phyloP scores from a whole-genome alignment of 2,888 invertebrate genomes.

The Gibbula magus region DNA sequence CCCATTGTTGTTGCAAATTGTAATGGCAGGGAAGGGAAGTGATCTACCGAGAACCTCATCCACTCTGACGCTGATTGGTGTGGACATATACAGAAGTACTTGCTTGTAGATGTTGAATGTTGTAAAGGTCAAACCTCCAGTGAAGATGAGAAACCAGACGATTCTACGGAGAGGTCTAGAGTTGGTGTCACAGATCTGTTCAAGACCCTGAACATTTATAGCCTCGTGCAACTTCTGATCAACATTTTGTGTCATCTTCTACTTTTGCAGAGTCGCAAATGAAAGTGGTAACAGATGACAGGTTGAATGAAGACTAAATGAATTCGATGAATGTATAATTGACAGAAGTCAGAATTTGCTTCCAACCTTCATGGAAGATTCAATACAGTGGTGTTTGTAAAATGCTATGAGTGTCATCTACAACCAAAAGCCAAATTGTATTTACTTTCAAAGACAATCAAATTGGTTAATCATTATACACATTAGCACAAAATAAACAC shows the following conservation, averaged over 20 bases:
- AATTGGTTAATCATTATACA: no score
- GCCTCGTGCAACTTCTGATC: background rate
- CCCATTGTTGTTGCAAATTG: background rate
- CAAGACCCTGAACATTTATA: background rate
- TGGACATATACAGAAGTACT: background rate
- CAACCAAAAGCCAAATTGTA: no score
- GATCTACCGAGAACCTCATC: background rate
- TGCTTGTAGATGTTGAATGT: slow-evolving; percentile 2
- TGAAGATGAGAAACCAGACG: background rate
- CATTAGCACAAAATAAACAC: no score
- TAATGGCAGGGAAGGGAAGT: background rate
- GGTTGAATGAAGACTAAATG: no score
- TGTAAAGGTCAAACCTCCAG: background rate
- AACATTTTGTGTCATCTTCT: background rate
- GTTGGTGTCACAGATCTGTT: background rate
- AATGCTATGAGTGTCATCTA: no score
- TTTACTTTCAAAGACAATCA: no score
- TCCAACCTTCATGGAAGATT: no score
- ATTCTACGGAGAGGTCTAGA: background rate
- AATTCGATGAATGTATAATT: no score
- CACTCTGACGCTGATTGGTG: background rate
- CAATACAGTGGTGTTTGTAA: no score
- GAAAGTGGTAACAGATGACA: no score
- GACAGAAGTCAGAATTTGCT: no score
- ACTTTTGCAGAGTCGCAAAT: background rate